Conservation (phyloP, 2,888 invertebrate genomes). For the Drosophila merina region DNA sequence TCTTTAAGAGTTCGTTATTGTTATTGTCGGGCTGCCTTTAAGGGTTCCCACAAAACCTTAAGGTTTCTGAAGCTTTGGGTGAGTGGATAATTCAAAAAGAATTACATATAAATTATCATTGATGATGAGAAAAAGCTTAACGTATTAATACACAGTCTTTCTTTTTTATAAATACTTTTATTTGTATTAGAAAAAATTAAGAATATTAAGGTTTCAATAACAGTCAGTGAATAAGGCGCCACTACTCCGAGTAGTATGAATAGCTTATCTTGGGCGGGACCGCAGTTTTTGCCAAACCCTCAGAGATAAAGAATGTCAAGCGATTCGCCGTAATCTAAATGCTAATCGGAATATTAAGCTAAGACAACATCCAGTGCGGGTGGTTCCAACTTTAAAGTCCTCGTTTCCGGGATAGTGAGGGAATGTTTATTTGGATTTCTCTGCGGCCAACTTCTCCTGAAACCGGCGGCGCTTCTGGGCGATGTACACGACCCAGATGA, state of each 20-base stretch:
- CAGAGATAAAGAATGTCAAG: conserved; percentile 21
- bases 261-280: conserved; percentile 24
- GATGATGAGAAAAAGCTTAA: too few species aligned
- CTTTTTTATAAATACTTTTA: too few species aligned
- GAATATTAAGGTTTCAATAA: conserved; percentile 28
- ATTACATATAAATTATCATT: too few species aligned
- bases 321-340: conserved; percentile 23
- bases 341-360: conserved; percentile 28
- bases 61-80: too few species aligned
- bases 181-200: conserved; percentile 13
- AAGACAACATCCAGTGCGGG: conserved; percentile 14
- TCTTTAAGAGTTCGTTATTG: conserved; percentile 47
- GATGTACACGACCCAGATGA: conserved; percentile 91
- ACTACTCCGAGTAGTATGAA: conserved; percentile 5
- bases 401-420: background rate
- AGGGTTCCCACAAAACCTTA: too few species aligned
- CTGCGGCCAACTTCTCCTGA: conserved; percentile 71
- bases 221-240: conserved; percentile 11
- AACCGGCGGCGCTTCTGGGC: conserved; percentile 87
- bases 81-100: too few species aligned
- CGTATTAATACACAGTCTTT: too few species aligned
- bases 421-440: conserved; percentile 52
- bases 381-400: conserved; percentile 26
- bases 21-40: background rate
- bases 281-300: conserved; percentile 14